These are phyloP conservation scores for Caenorhabditis brenneri DNA, from an alignment of 1,140 invertebrate genomes.

Conservation along the genomic window DNA sequence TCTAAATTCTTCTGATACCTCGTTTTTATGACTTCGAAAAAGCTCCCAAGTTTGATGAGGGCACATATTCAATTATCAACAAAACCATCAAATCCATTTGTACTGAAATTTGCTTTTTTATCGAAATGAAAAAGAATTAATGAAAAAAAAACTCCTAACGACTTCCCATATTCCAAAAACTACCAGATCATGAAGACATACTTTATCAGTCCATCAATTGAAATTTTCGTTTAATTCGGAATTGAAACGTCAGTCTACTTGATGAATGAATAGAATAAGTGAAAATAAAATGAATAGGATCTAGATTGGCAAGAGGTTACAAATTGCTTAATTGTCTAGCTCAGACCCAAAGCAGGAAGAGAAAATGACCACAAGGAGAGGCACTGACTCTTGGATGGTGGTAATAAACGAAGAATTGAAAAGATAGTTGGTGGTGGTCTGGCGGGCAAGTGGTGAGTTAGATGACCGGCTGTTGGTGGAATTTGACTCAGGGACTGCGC, in stretches of 20 bases:
- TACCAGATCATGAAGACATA: too few species aligned
- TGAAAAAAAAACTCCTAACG: too few species aligned
- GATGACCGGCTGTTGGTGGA: constrained; percentile 18
- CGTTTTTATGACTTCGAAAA: too few species aligned
- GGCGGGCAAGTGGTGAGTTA: constrained; percentile 21
- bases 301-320: constrained; percentile 14
- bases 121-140: too few species aligned
- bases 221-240: too few species aligned
- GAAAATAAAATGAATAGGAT: constrained; percentile 16
- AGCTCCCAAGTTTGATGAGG: too few species aligned
- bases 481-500: constrained; percentile 29
- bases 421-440: background rate
- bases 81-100: too few species aligned
- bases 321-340: constrained; percentile 35
- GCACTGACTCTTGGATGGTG: constrained; percentile 13
- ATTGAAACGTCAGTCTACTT: background rate
- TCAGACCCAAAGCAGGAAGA: background rate
- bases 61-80: too few species aligned
- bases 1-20: too few species aligned
- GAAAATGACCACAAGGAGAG: background rate
- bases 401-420: constrained; percentile 20
- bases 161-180: too few species aligned
- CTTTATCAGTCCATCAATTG: too few species aligned
- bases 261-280: background rate
- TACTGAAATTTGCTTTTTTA: too few species aligned